phyloP scores from a whole-genome alignment of 2,888 invertebrate genomes.

The Dexiosoma caninum region DNA sequence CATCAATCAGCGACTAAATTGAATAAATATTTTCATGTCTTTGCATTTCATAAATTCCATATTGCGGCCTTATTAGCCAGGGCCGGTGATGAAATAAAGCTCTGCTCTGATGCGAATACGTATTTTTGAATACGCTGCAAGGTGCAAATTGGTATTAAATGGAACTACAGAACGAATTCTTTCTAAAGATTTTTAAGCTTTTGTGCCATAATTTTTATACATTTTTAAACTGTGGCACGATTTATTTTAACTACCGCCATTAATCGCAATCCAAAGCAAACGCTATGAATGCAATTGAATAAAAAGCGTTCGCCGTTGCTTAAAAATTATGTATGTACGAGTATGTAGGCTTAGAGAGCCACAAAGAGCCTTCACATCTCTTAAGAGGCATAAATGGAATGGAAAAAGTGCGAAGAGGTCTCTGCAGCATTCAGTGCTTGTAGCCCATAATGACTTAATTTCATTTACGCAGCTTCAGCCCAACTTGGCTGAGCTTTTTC shows the following conservation, averaged over 20 bases:
- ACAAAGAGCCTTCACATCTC: slow-evolving; percentile 8
- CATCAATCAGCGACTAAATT: too few species aligned
- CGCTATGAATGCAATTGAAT: not conserved
- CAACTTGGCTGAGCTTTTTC: not conserved
- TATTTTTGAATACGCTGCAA: slow-evolving; percentile 28
- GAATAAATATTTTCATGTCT: too few species aligned
- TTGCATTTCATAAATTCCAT: too few species aligned
- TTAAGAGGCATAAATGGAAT: not conserved
- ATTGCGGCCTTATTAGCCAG: too few species aligned
- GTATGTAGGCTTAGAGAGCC: not conserved
- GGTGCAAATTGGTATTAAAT: slow-evolving; percentile 56
- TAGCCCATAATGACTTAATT: slow-evolving; percentile 49
- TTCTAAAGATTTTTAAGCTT: too few species aligned
- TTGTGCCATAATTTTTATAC: slow-evolving; percentile 41
- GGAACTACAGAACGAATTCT: slow-evolving; percentile 27
- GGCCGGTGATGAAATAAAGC: too few species aligned
- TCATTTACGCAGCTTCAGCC: slow-evolving; percentile 50
- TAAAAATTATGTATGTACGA: too few species aligned
- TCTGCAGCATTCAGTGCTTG: not conserved
- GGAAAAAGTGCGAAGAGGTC: slow-evolving; percentile 52
- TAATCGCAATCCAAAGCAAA: slow-evolving; percentile 75
- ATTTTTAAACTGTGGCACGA: slow-evolving; percentile 67
- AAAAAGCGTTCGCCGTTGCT: not conserved
- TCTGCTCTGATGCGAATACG: too few species aligned
- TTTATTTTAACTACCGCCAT: slow-evolving; percentile 73